These are phyloP conservation scores for Spheniscus mendiculus DNA, from an alignment of 2,113 vertebrate species.

Conservation along the genomic window DNA sequence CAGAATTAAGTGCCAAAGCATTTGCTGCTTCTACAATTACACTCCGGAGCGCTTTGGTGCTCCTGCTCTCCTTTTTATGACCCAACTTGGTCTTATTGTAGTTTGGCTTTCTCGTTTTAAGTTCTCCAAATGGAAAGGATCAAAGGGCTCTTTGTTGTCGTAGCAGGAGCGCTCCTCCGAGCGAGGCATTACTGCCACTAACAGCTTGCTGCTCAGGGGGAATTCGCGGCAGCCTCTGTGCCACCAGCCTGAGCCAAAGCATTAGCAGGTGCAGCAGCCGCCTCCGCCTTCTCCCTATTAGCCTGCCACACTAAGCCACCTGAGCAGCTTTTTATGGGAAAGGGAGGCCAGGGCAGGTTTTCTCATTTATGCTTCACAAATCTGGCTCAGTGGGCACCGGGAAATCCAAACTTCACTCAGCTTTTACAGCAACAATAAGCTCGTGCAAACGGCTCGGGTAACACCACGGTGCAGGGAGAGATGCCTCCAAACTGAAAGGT, in stretches of 20 bases:
- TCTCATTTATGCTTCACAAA: slow-evolving; percentile 37
- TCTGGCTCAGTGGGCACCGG: neutral
- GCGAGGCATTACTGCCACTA: neutral
- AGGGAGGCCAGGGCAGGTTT: neutral
- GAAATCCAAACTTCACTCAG: neutral
- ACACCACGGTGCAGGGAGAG: fast-evolving
- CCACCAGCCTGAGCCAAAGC: slow-evolving; percentile 40
- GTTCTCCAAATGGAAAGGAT: slow-evolving; percentile 67
- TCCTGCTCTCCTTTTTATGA: slow-evolving; percentile 57
- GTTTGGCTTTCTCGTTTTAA: slow-evolving; percentile 59
- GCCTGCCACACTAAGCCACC: slow-evolving; percentile 27
- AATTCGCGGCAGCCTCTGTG: neutral
- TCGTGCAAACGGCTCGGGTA: neutral
- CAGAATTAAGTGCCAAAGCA: slow-evolving; percentile 66
- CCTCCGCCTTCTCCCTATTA: neutral
- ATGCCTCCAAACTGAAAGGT: neutral
- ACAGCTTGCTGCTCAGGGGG: slow-evolving; percentile 44
- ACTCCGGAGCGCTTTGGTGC: slow-evolving; percentile 20
- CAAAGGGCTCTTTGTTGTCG: slow-evolving; percentile 66
- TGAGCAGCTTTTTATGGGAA: slow-evolving; percentile 7
- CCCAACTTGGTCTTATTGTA: slow-evolving; percentile 62
- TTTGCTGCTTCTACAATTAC: slow-evolving; percentile 72
- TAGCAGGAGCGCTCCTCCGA: neutral
- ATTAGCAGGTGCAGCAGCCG: slow-evolving; percentile 38
- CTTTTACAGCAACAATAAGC: neutral